Percentiles rank a stretch among this genome's conserved stretches.
Conservation (phyloP, 2,888 invertebrate genomes). For the Myopa testacea region DNA sequence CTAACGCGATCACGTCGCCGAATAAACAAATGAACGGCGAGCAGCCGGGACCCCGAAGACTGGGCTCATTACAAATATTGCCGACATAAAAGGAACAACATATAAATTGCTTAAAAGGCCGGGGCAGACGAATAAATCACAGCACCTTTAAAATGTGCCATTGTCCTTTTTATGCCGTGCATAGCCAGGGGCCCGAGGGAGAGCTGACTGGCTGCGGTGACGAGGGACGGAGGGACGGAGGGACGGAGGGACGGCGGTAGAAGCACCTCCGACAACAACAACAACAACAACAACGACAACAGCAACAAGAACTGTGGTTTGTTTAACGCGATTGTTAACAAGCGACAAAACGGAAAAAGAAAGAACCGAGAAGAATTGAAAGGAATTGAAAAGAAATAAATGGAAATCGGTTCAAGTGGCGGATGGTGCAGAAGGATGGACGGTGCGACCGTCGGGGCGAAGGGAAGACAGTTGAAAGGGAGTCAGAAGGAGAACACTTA, state of each 20-base stretch:
- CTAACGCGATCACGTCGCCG: conserved; percentile 15
- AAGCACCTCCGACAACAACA: not conserved
- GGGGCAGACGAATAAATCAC: conserved; percentile 64
- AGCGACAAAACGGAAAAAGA: conserved; percentile 49
- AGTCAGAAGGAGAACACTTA: not conserved
- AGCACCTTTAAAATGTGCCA: conserved; percentile 56
- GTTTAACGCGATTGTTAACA: conserved; percentile 63
- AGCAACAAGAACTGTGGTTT: conserved; percentile 46
- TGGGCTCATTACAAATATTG: conserved; percentile 26
- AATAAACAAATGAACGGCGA: conserved; percentile 4
- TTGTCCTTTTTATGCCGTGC: conserved; percentile 26
- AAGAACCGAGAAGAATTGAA: not conserved
- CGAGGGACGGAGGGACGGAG: too few species aligned
- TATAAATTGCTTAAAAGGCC: conserved; percentile 24
- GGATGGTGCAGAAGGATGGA: conserved; percentile 9
- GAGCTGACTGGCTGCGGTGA: conserved; percentile 8
- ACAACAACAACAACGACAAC: not conserved
- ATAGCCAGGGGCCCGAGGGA: conserved; percentile 49
- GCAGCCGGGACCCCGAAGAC: not conserved
- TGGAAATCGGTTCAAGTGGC: conserved; percentile 31
- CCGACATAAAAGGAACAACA: conserved; percentile 29
- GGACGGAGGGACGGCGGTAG: conserved; percentile 44
- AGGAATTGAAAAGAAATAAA: conserved; percentile 25
- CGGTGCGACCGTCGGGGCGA: not conserved
- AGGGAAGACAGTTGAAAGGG: not conserved